Percentiles rank a stretch among this genome's conserved stretches.
phyloP scores from a whole-genome alignment of 2,797 vertebrate genomes.

The Syngnathus acus region DNA sequence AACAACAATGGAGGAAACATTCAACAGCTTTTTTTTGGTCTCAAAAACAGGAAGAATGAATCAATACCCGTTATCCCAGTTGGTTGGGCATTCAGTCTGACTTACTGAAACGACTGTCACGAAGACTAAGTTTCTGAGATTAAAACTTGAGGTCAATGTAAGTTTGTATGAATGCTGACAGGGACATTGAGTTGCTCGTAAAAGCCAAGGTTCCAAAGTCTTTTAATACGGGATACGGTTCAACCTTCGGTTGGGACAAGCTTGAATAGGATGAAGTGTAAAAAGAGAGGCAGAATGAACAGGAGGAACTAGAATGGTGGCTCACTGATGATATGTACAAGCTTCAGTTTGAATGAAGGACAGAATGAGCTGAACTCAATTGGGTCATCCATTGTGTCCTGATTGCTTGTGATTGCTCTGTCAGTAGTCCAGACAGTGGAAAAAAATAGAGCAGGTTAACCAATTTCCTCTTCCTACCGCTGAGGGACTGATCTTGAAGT shows the following conservation, averaged over 20 bases:
- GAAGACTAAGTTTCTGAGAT: background rate
- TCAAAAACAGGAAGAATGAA: slow-evolving; percentile 33
- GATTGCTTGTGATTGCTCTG: background rate
- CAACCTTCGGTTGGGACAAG: no score
- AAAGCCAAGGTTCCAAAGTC: no score
- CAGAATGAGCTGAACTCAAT: background rate
- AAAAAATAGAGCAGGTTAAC: background rate
- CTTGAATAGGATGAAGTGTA: no score
- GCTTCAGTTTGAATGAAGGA: background rate
- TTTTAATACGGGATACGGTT: no score
- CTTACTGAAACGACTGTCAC: slow-evolving; percentile 29
- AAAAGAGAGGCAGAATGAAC: background rate
- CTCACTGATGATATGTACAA: background rate
- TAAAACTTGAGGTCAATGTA: background rate
- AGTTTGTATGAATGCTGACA: background rate
- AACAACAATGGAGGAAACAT: slow-evolving; percentile 24
- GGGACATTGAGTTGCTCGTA: background rate
- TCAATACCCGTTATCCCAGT: slow-evolving; percentile 44
- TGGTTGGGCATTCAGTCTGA: slow-evolving; percentile 7
- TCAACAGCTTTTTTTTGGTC: slow-evolving; percentile 22
- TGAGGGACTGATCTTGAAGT: background rate
- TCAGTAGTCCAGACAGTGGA: background rate
- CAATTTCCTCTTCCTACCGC: background rate
- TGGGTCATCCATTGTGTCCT: background rate
- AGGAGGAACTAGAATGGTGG: background rate